Conservation (phyloP, 1,140 invertebrate genomes). For the Aphaenogaster rudis region DNA sequence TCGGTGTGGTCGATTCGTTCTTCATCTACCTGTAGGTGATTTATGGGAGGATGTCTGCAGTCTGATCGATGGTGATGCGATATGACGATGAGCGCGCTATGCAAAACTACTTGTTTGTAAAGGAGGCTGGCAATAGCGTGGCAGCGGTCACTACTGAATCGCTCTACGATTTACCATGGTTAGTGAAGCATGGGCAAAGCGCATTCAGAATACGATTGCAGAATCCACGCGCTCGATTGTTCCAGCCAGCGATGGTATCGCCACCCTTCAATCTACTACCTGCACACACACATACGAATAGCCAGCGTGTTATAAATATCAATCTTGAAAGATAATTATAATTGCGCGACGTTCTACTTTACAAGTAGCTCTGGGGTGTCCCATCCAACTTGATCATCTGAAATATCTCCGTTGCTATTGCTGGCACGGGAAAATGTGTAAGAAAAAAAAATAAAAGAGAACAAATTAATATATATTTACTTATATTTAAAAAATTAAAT, state of each 20-base stretch:
- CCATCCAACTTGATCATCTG: slow-evolving; percentile 12
- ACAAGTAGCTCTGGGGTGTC: slow-evolving; percentile 27
- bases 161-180: slow-evolving; percentile 86
- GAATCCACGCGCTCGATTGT: slow-evolving; percentile 86
- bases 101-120: slow-evolving; percentile 62
- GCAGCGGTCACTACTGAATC: slow-evolving; percentile 61
- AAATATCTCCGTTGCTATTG: slow-evolving; percentile 34
- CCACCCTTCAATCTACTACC: slow-evolving; percentile 83
- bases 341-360: slow-evolving; percentile 40
- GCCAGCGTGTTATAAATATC: slow-evolving; percentile 55
- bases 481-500: neutral
- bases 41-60: slow-evolving; percentile 42
- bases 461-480: neutral
- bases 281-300: slow-evolving; percentile 72
- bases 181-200: slow-evolving; percentile 85
- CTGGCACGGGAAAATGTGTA: neutral
- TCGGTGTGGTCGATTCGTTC: slow-evolving; percentile 35
- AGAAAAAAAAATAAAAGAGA: neutral
- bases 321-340: slow-evolving; percentile 55
- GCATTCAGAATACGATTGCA: slow-evolving; percentile 86
- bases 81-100: slow-evolving; percentile 37
- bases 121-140: slow-evolving; percentile 31
- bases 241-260: slow-evolving; percentile 84
- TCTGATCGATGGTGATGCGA: slow-evolving; percentile 44
- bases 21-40: slow-evolving; percentile 41